phyloP scores from a whole-genome alignment of 2,113 vertebrate genomes.

The Anolis sagrei region DNA sequence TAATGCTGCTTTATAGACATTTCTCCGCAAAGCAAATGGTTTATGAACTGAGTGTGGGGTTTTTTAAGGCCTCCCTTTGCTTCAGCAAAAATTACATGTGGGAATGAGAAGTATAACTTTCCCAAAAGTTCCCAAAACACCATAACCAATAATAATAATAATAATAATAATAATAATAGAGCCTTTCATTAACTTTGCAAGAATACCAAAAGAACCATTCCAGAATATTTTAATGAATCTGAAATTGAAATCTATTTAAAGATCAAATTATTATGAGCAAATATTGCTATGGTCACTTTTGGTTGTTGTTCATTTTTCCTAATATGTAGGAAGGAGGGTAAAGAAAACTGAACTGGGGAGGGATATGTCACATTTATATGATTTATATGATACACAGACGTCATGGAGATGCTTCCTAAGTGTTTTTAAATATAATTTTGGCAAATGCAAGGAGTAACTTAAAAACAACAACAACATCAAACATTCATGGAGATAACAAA shows the following conservation, averaged over 20 bases:
- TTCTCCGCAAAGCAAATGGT: background rate
- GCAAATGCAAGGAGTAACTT: conserved; percentile 24
- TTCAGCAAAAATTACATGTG: no score
- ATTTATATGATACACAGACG: conserved; percentile 20
- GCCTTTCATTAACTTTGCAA: background rate
- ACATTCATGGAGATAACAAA: conserved; percentile 7
- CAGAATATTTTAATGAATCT: background rate
- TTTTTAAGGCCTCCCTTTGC: no score
- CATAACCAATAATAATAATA: no score
- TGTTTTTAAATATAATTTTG: conserved; percentile 45
- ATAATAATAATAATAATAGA: no score
- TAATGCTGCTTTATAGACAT: background rate
- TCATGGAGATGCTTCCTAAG: conserved; percentile 51
- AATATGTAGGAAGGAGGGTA: background rate
- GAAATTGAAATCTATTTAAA: background rate
- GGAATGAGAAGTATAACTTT: no score
- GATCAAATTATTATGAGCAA: background rate
- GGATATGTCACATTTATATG: conserved; percentile 51
- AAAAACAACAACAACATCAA: conserved; percentile 19
- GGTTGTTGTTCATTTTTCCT: conserved; percentile 17
- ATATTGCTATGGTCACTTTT: background rate
- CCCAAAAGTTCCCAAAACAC: background rate
- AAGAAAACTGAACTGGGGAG: background rate
- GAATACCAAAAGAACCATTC: background rate
- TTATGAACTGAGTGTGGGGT: no score